A percentile compares a stretch with the other conserved stretches of the same genome.
Conservation (phyloP, 2,113 vertebrate genomes). For the Chaetorhynchus papuensis region DNA sequence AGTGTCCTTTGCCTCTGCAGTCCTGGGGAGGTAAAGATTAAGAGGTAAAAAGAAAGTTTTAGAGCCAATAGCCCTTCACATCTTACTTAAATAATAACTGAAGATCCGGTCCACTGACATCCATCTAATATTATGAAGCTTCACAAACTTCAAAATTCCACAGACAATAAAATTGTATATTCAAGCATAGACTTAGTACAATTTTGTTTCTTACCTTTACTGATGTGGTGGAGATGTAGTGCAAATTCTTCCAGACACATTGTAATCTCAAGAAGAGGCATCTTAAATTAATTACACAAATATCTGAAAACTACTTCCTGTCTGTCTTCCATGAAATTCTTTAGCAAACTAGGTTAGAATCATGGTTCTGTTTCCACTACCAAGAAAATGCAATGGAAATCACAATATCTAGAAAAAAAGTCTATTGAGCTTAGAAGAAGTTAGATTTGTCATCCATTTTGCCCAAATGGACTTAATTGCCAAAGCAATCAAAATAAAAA, state of each 20-base stretch:
- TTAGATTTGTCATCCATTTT: background rate
- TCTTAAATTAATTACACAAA: background rate
- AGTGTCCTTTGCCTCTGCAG: background rate
- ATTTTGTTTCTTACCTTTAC: background rate
- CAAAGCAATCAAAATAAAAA: background rate
- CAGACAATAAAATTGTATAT: background rate
- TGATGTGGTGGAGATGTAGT: background rate
- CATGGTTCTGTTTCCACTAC: background rate
- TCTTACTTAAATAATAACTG: background rate
- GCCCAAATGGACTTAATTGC: background rate
- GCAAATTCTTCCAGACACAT: background rate
- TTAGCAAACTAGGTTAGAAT: background rate
- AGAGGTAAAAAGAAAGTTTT: background rate
- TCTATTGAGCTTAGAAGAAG: background rate
- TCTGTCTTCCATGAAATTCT: background rate
- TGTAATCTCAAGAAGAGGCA: background rate
- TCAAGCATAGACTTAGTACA: background rate
- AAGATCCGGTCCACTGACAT: background rate
- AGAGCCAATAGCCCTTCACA: background rate
- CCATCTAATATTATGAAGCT: background rate
- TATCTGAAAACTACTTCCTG: background rate
- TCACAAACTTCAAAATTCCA: background rate
- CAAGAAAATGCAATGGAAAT: background rate
- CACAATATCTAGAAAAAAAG: background rate
- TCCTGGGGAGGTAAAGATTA: background rate